Evolutionary conservation across 2,888 invertebrate genomes (phyloP).

Genomic region (Mimumesa dahlbomi): DNA sequence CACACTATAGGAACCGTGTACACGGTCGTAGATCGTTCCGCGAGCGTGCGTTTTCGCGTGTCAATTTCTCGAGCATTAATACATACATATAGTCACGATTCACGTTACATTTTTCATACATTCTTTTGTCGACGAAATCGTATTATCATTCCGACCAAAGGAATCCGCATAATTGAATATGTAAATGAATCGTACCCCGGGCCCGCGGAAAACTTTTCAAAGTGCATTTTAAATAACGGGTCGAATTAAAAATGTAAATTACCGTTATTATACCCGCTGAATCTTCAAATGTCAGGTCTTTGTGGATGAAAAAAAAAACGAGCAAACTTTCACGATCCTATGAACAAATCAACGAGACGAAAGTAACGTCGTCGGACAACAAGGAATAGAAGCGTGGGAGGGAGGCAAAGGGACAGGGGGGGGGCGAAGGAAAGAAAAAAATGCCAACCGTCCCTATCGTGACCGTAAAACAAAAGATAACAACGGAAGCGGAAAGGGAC

Average conservation of each 20-base stretch:
- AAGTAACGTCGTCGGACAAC: slow-evolving; percentile 3
- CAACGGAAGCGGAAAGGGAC: slow-evolving; percentile 33
- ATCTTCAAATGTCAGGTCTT: background rate
- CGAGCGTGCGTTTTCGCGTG: background rate
- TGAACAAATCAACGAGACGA: background rate
- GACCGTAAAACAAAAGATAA: slow-evolving; percentile 47
- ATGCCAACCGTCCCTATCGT: slow-evolving; percentile 21
- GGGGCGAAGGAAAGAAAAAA: slow-evolving; percentile 1
- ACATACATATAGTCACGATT: background rate
- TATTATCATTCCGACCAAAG: too few species aligned
- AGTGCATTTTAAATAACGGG: too few species aligned
- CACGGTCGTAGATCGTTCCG: slow-evolving; percentile 26
- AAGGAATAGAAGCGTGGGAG: background rate
- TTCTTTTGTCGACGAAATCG: background rate
- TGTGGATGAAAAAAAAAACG: background rate
- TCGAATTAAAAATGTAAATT: background rate
- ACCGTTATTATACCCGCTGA: background rate
- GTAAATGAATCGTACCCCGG: too few species aligned
- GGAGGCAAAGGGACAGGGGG: background rate
- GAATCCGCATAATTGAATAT: too few species aligned
- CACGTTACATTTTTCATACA: background rate
- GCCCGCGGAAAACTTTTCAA: too few species aligned
- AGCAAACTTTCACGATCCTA: background rate
- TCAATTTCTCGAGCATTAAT: too few species aligned
- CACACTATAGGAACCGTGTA: background rate